These are phyloP conservation scores for Amphiduros pacificus DNA, from an alignment of 2,888 invertebrate genomes.

Conservation along the genomic window DNA sequence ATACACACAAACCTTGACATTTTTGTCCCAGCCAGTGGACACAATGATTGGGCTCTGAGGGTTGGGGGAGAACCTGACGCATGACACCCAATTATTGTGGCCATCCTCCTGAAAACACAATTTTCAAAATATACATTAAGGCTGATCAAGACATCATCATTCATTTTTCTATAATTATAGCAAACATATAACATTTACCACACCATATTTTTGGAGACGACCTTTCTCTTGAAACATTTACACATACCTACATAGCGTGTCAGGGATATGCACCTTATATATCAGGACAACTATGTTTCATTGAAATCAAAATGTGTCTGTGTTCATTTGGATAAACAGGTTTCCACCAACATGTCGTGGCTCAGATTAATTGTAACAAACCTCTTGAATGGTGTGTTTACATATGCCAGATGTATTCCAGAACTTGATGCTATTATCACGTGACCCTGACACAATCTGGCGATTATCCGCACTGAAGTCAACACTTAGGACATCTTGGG, in stretches of 20 bases:
- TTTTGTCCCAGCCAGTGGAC: slow-evolving; percentile 97
- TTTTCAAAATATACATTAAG: background rate
- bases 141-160: too few species aligned
- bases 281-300: background rate
- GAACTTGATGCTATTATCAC: slow-evolving; percentile 97
- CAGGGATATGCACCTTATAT: too few species aligned
- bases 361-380: background rate
- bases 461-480: slow-evolving; percentile 99
- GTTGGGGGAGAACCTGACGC: slow-evolving; percentile 97
- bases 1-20: slow-evolving; percentile 84
- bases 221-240: too few species aligned
- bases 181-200: too few species aligned
- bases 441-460: slow-evolving; percentile 98
- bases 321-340: background rate
- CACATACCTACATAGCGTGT: too few species aligned
- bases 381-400: slow-evolving; percentile 95
- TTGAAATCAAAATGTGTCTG: background rate
- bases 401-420: slow-evolving; percentile 99
- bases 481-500: slow-evolving; percentile 98
- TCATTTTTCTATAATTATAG: too few species aligned
- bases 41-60: slow-evolving; percentile 98
- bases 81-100: slow-evolving; percentile 98
- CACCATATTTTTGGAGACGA: too few species aligned
- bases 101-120: slow-evolving; percentile 67
- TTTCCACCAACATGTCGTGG: background rate